Evolutionary conservation across 2,113 vertebrate genomes (phyloP), one percentile per base, ranked within the genome.

Genomic region (Trachemys scripta): DNA sequence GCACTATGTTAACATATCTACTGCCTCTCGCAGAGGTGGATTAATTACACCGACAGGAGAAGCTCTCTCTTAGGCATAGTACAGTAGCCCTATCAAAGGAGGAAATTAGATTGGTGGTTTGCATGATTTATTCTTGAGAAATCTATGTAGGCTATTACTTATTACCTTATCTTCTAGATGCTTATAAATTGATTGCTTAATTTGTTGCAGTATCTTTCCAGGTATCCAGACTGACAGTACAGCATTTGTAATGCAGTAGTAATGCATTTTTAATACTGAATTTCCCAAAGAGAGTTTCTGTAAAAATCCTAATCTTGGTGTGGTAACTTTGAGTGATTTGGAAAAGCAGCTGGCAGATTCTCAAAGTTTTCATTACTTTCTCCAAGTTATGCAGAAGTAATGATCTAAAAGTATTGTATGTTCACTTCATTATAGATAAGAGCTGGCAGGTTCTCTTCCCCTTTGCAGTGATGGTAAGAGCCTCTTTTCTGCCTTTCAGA

Each of bases 341-440:
- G n/a, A 80, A 80, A 51, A 49, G 1, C 2, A 81, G 1, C 29
- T 88, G 86, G 16, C 42, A 85, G 87, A 45, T 27, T 85, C 19
- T n/a, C 6, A 1, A 0, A 85, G 93, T 95, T 92, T 84, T 91
- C 82, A 16, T 85, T 91, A 56, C 5, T 90, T 22, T 91, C 85
- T 89, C 65, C 81, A 84, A 69, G 14, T 90, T 94, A 88, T 16
- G 84, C 84, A 90, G 31, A 76, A 90, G 31, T 49, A 90, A 88
- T 84, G 14, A 50, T 12, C 29, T 81, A 82, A 87, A 88, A 90
- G 57, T 42, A 20, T 83, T 6, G 27, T 12, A 42, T 47, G 49
- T 35, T 1, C 80, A 87, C 90, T 49, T 57, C 3, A 24, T 92
- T 76, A 31, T 5, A 78, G 31, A 35, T 90, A 14, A 76, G 20